These are phyloP conservation scores for Grammomys dolichurus DNA, from an alignment of 2,113 vertebrate species.

Conservation along the genomic window DNA sequence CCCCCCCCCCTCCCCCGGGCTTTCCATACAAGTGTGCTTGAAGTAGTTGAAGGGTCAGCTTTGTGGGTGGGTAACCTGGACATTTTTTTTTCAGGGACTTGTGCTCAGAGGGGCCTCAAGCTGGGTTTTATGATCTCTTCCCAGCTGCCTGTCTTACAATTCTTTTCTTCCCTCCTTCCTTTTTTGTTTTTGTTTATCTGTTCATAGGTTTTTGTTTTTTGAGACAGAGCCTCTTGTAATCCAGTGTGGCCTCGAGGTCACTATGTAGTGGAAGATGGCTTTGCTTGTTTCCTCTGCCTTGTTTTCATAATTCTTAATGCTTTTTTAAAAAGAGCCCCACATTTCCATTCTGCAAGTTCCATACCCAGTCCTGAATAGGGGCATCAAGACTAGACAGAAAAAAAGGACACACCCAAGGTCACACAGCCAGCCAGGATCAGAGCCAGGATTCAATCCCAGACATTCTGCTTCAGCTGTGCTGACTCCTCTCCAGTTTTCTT, in stretches of 20 bases:
- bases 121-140: neutral
- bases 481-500: neutral
- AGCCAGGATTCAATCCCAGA: neutral
- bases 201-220: neutral
- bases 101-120: neutral
- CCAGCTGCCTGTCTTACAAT: neutral
- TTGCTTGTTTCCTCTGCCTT: neutral
- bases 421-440: neutral
- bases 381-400: neutral
- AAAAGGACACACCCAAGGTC: slow-evolving; percentile 40
- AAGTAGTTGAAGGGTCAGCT: neutral
- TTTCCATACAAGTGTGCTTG: neutral
- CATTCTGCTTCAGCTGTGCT: neutral
- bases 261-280: neutral
- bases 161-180: slow-evolving; percentile 6
- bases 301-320: slow-evolving; percentile 1
- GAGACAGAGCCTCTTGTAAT: neutral
- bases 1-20: neutral
- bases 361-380: neutral
- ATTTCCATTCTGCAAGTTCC: slow-evolving; percentile 55
- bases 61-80: neutral
- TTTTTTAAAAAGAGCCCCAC: neutral
- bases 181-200: neutral
- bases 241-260: neutral
- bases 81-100: neutral